phyloP scores from a whole-genome alignment of 1,140 invertebrate species.

The Heterodera schachtii region DNA sequence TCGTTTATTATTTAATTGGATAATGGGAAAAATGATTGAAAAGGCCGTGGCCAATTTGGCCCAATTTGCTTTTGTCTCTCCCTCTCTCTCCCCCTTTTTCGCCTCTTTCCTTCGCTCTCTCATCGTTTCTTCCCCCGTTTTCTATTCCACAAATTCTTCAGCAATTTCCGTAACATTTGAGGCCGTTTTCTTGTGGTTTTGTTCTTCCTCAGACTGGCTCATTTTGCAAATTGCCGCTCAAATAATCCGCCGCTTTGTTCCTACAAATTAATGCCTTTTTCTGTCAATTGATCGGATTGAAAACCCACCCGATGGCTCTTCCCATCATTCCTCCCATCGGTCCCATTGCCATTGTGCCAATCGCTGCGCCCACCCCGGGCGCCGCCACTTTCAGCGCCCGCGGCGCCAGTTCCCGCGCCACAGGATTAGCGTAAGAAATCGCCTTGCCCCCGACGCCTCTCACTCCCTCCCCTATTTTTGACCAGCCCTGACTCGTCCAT shows the following conservation, averaged over 20 bases:
- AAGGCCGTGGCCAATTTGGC: too few relatives aligned
- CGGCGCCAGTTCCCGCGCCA: constrained; percentile 4
- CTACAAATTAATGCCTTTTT: neutral
- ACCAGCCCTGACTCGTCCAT: neutral
- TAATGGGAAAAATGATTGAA: too few relatives aligned
- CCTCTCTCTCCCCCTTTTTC: too few relatives aligned
- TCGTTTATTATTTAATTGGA: neutral
- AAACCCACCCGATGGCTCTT: neutral
- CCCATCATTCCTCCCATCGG: constrained; percentile 2
- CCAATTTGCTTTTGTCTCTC: too few relatives aligned
- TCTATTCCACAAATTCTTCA: neutral
- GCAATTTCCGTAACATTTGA: neutral
- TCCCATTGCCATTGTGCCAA: constrained; percentile 4
- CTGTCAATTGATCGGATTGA: neutral
- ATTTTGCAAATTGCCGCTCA: constrained; percentile 20
- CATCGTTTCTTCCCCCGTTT: neutral
- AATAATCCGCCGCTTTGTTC: constrained; percentile 26
- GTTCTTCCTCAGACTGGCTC: neutral
- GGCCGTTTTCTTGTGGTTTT: neutral
- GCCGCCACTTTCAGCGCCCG: neutral
- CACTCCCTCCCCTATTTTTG: neutral
- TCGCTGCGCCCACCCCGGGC: neutral
- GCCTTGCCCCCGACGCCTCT: neutral
- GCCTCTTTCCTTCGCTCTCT: neutral
- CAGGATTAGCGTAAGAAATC: neutral